Evolutionary conservation across 2,888 invertebrate genomes (phyloP), one percentile per base, ranked within the genome.

Genomic region (Hecatera dysodea): DNA sequence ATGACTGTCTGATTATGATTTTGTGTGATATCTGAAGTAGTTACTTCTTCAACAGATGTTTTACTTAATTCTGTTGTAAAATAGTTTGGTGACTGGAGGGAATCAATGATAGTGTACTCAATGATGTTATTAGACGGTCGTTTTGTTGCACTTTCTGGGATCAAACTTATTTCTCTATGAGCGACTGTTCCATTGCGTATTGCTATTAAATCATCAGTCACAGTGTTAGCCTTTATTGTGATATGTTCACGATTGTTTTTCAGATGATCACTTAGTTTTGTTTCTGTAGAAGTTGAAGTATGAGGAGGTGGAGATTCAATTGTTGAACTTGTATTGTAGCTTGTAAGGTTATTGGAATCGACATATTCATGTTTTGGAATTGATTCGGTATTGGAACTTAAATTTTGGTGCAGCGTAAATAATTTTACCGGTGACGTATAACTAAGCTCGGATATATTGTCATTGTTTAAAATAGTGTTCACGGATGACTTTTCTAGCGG

Each of bases 41-140:
- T 24, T 24, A 22, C 15, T 24, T 65, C n/a, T 9, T 1, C 24
- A 56, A 48, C 22, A 6, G 12, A 4, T 48, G 12, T 52, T 63
- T 53, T 22, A 50, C 12, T 33, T 22, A 22, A 24, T 60, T 73
- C 46, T 11, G 52, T 50, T 44, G 59, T 29, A 12, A 48, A 53
- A 15, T 63, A 17, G 11, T 33, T 62, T 12, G n/a, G 27, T 12
- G 17, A 42, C 6, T 48, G 12, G 1, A 42, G 1, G 12, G 0
- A 12, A 48, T 33, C 17, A 59, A 15, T 36, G 7, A 19, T 27
- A 19, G 4, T 55, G 4, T 22, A 6, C 2, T 39, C 12, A 4
- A 22, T 22, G 17, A 22, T 46, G n/a, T 22, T n/a, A 46, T 4
- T 39, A 29, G 33, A 36, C 24, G 27, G 12, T 19, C 1, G 12